phyloP scores from a whole-genome alignment of 2,797 vertebrate species.

The Sebastes itinus region DNA sequence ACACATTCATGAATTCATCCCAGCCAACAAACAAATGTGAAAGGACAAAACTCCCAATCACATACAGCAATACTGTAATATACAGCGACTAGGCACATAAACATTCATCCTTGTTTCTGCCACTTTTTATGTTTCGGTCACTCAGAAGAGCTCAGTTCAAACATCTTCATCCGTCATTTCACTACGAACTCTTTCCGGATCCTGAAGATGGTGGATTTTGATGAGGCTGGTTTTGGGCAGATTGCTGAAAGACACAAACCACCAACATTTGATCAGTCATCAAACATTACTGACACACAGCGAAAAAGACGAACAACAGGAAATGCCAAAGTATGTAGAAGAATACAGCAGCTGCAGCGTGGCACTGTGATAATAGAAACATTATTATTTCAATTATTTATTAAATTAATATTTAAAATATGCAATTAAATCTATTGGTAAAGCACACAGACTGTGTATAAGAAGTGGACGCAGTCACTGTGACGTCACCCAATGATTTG shows the following conservation, averaged over 20 bases:
- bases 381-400: neutral
- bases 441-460: too few relatives aligned
- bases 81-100: neutral
- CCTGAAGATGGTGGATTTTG: constrained; percentile 57
- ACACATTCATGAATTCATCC: neutral
- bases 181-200: constrained; percentile 24
- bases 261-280: neutral
- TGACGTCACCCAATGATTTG: too few relatives aligned
- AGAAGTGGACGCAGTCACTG: too few relatives aligned
- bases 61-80: constrained; percentile 2
- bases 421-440: neutral
- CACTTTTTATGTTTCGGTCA: neutral
- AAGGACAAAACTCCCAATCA: neutral
- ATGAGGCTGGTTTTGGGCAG: constrained; percentile 49
- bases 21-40: neutral
- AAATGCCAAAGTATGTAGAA: neutral
- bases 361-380: neutral
- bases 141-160: neutral
- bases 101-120: neutral
- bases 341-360: neutral
- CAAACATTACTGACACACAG: neutral
- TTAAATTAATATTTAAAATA: neutral
- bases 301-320: too few relatives aligned
- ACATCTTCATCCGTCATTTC: neutral
- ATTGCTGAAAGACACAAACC: constrained; percentile 39